phyloP scores from a whole-genome alignment of 2,888 invertebrate species.

The Operophtera brumata region DNA sequence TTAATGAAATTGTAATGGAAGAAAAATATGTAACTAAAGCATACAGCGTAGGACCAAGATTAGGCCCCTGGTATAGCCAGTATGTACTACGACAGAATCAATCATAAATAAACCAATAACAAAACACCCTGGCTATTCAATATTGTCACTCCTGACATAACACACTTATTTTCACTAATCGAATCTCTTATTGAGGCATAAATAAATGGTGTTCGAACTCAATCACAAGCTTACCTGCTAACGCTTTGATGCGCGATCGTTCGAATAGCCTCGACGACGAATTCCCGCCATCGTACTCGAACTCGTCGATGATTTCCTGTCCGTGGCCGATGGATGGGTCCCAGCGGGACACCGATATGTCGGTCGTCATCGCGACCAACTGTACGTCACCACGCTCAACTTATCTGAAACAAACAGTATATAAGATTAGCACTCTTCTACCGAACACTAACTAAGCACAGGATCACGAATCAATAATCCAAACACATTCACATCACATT shows the following conservation, averaged over 20 bases:
- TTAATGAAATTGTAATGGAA: not conserved
- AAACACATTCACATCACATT: not conserved
- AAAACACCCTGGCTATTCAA: not conserved
- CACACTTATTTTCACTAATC: not conserved
- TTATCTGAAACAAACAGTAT: slow-evolving; percentile 52
- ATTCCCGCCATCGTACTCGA: slow-evolving; percentile 99
- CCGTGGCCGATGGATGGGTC: slow-evolving; percentile 93
- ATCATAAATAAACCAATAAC: not conserved
- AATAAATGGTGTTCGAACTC: not conserved
- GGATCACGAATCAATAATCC: not conserved
- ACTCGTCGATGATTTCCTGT: slow-evolving; percentile 97
- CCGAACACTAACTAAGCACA: not conserved
- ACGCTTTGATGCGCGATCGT: slow-evolving; percentile 98
- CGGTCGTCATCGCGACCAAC: slow-evolving; percentile 92
- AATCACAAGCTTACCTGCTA: slow-evolving; percentile 87
- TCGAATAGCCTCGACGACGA: slow-evolving; percentile 99
- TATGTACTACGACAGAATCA: not conserved
- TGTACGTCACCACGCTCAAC: slow-evolving; percentile 68
- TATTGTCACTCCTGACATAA: too few species aligned
- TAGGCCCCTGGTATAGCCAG: not conserved
- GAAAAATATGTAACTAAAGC: not conserved
- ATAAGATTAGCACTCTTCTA: not conserved
- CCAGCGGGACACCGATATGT: slow-evolving; percentile 98
- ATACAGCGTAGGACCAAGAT: not conserved
- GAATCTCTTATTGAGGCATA: not conserved